Base-by-base conservation (phyloP, 2,113 vertebrate genomes). In the Paracanthobrama guichenoti region DNA sequence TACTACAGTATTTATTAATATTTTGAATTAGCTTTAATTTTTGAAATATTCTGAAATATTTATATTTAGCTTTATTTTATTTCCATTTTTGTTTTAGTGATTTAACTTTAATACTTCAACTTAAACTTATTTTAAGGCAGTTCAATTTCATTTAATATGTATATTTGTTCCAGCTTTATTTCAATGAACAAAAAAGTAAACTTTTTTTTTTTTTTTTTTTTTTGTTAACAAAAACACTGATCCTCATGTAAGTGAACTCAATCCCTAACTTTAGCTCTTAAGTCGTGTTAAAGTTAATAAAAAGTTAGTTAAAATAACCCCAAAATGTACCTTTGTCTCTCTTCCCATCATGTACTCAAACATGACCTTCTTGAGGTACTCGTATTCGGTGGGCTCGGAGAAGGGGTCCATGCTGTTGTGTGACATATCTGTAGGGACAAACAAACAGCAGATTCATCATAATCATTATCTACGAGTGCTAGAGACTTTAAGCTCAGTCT, bases 341-440 rank as follows among this genome's bases (percentile, higher is more conserved):
- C 95, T 95, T 87, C 98, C 98, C 98, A 99, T 99, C 98, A 99
- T 99, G 91, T 99, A 99, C 77, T 99, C 98, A 88, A 96, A 99
- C 85, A 99, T 86, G 85, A 98, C 98, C 90, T 99, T 99, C 91
- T 96, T 94, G 88, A 99, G 95, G 90, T 99, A 99, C 89, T 99
- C 98, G 92, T 97, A 96, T 88, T 99, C 98, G 0, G 98, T 96
- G 88, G 96, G 94, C 84, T 99, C 97, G 22, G 83, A 93, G 83
- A 85, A 93, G 14, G 94, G 86, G 0, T 97, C 95, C 3, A 90
- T 71, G 73, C 91, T 93, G 88, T 94, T 92, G 81, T 96, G 91
- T 87, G 89, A 96, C 84, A 93, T 88, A 91, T 94, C 97, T 99
- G 93, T 3, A 16, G 60, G 77, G 57, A 87, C 89, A 89, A 67